Percentiles rank a stretch among this genome's conserved stretches.
These are phyloP conservation scores for Acrobasis consociella DNA, from an alignment of 2,888 invertebrate species.

Conservation along the genomic window DNA sequence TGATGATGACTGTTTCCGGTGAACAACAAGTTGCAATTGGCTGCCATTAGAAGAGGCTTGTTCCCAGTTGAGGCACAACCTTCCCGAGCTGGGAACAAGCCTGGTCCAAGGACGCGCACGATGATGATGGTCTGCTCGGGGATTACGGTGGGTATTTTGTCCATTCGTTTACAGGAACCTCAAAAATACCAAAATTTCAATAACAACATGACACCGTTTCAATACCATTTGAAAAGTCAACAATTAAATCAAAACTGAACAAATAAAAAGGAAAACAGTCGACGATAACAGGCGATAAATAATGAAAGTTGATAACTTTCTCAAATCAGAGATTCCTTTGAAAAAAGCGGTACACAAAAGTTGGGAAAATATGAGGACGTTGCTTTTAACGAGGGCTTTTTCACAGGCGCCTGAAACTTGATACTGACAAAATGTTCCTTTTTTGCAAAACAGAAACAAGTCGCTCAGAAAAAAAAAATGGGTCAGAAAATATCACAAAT, in stretches of 20 bases:
- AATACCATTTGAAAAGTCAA: background rate
- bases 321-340: background rate
- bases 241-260: background rate
- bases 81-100: no score
- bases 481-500: background rate
- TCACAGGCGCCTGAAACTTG: background rate
- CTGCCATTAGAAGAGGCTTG: no score
- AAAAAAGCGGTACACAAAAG: background rate
- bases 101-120: no score
- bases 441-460: no score
- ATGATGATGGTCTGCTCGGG: no score
- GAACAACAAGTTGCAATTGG: no score
- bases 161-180: no score
- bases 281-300: conserved; percentile 1
- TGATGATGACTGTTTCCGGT: no score
- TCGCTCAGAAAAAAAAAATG: background rate
- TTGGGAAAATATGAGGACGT: background rate
- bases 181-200: no score
- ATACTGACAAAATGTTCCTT: background rate
- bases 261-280: background rate
- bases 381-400: background rate
- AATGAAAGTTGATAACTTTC: conserved; percentile 2
- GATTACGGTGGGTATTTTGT: no score
- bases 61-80: no score
- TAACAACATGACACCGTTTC: no score